Percentiles rank a stretch among this genome's conserved stretches.
Evolutionary conservation across 2,888 invertebrate genomes (phyloP).

Genomic region (Dynastes grantii): DNA sequence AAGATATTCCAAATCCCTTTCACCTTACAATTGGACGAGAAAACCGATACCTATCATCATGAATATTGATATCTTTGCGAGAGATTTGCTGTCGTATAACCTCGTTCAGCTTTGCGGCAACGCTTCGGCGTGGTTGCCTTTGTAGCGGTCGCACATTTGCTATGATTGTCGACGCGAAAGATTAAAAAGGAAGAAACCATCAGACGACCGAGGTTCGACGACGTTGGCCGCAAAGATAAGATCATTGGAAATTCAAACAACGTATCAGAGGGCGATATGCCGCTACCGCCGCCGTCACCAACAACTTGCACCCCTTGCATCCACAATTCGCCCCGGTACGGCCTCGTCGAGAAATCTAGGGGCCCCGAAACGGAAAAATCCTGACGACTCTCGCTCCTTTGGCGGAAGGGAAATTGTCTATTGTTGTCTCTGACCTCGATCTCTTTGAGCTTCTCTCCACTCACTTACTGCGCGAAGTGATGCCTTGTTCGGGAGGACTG

Average conservation of each 20-base stretch:
- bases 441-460: slow-evolving; percentile 60
- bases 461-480: slow-evolving; percentile 57
- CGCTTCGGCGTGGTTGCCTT: background rate
- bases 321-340: background rate
- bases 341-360: slow-evolving; percentile 51
- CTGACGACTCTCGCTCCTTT: slow-evolving; percentile 60
- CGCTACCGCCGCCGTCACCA: background rate
- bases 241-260: slow-evolving; percentile 63
- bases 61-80: slow-evolving; percentile 41
- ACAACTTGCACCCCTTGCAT: background rate
- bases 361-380: slow-evolving; percentile 61
- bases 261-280: slow-evolving; percentile 61
- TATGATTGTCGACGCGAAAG: slow-evolving; percentile 48
- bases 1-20: background rate
- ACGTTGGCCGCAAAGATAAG: slow-evolving; percentile 38
- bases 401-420: slow-evolving; percentile 63
- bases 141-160: slow-evolving; percentile 29
- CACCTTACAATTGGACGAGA: background rate
- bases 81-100: background rate
- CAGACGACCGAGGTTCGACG: slow-evolving; percentile 10
- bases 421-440: slow-evolving; percentile 65
- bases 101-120: background rate
- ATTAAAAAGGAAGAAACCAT: slow-evolving; percentile 47
- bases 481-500: slow-evolving; percentile 60
- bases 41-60: slow-evolving; percentile 1